Evolutionary conservation across 2,113 vertebrate species (phyloP).

Genomic region (Ovis aries): ARS-UI_Ramb_v3.0 NC_056059.1:64116501-64117000

Average conservation of each 20-base stretch:
- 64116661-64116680: background rate
- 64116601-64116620: background rate
- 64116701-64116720: background rate
- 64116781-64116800: background rate
- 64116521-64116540: background rate
- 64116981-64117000: background rate
- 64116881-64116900: background rate
- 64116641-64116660: background rate
- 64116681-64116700: background rate
- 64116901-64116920: background rate
- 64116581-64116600: background rate
- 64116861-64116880: background rate
- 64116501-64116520: background rate
- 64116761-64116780: background rate
- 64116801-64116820: too few species aligned
- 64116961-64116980: background rate
- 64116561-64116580: background rate
- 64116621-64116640: background rate
- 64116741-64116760: background rate
- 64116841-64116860: background rate
- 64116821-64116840: background rate
- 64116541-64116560: background rate
- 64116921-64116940: background rate
- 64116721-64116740: background rate
- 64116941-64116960: background rate